These are phyloP conservation scores for Tenodera sinensis DNA, from an alignment of 2,888 invertebrate species.

Conservation along the genomic window DNA sequence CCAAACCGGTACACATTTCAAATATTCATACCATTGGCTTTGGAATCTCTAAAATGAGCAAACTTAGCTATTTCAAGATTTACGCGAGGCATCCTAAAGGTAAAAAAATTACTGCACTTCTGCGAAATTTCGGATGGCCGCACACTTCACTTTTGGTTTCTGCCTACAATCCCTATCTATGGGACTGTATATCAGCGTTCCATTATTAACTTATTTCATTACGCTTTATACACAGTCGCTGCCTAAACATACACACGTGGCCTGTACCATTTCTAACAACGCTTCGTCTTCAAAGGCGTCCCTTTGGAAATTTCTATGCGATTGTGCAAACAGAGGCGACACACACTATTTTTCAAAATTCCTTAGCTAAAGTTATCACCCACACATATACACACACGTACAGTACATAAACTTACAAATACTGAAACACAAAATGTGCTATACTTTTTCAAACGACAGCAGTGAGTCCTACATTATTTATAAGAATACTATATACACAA, in stretches of 20 bases:
- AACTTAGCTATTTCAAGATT: not conserved
- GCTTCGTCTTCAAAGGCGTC: not conserved
- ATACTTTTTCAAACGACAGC: not conserved
- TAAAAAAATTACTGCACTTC: not conserved
- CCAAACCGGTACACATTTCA: slow-evolving; percentile 7
- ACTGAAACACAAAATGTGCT: not conserved
- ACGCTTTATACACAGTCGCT: not conserved
- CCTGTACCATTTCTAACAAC: not conserved
- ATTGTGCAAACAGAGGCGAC: not conserved
- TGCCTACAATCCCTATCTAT: not conserved
- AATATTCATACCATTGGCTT: not conserved
- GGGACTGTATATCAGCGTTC: not conserved
- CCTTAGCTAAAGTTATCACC: not conserved
- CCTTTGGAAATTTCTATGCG: not conserved
- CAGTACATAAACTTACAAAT: not conserved
- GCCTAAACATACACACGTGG: not conserved
- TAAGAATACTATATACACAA: not conserved
- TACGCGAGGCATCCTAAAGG: not conserved
- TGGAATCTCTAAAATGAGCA: not conserved
- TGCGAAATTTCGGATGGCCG: not conserved
- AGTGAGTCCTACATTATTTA: not conserved
- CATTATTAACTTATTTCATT: not conserved
- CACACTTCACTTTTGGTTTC: not conserved
- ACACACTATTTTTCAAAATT: too few relatives aligned
- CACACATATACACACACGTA: not conserved